These are phyloP conservation scores for Bombus ignitus DNA, from an alignment of 1,140 invertebrate genomes.

Conservation along the genomic window DNA sequence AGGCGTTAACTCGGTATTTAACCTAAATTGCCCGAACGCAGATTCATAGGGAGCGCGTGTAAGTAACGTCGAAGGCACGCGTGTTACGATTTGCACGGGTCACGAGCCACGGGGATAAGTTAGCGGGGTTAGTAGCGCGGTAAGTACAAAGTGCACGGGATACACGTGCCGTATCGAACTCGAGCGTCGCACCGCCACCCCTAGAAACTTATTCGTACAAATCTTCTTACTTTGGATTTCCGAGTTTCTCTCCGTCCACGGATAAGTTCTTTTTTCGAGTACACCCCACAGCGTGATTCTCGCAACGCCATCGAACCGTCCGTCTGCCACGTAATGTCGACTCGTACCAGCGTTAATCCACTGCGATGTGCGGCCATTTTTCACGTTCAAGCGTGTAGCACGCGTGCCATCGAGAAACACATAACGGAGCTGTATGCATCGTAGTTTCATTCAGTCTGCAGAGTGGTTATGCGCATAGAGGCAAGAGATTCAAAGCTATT, in stretches of 20 bases:
- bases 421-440: neutral
- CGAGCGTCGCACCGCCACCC: neutral
- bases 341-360: neutral
- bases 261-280: neutral
- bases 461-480: slow-evolving; percentile 45
- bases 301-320: neutral
- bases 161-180: slow-evolving; percentile 5
- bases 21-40: slow-evolving; percentile 26
- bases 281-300: neutral
- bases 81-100: neutral
- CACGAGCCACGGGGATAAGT: neutral
- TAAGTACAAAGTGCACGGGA: neutral
- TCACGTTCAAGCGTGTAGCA: neutral
- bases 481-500: slow-evolving; percentile 38
- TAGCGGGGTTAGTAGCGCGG: neutral
- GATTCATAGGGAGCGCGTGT: neutral
- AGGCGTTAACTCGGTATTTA: slow-evolving; percentile 16
- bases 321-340: neutral
- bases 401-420: neutral
- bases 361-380: too few species aligned
- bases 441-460: neutral
- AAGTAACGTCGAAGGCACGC: neutral
- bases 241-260: neutral
- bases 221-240: slow-evolving; percentile 40
- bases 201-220: slow-evolving; percentile 29